Base-by-base conservation (phyloP, 2,888 invertebrate genomes). In the Argyresthia albistria region DNA sequence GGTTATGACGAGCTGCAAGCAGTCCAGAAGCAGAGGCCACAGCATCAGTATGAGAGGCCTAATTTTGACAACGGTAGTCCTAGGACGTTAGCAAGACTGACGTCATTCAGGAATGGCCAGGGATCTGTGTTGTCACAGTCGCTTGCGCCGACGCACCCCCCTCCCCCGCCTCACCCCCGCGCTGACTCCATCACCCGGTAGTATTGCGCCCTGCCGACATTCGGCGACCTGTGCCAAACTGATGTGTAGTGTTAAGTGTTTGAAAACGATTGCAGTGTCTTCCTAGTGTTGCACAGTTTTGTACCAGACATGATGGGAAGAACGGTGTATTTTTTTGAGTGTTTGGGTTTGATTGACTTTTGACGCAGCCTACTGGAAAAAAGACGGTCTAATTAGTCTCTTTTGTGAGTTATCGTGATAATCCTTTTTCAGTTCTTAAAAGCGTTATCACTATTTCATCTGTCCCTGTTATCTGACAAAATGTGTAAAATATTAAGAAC, bases 201-300 rank as follows among this genome's bases (percentile, higher is more conserved):
- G 87, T 87, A 86, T 80, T 80, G 78, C 75, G 86, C 84, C 69
- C 66, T 84, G 84, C 86, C 86, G 84, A 72, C 67, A 66, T 84
- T 87, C 87, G 87, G 84, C 75, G 83, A 86, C 63, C 66, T 87
- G 87, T 87, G 87, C 87, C 87, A 87, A 87, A 87, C 87, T 69
- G 87, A 87, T 76, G 87, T 87, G 67, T 87, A 37, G 58, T 56
- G 62, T 63, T 36, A 37, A 45, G 50, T 50, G 37, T 58, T 25
- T 50, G 39, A 48, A 56, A 62, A 56, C 67, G 63, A 75, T 76
- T 71, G 62, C 68, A 72, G 80, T 75, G 82, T 78, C 81, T 83
- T 79, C 80, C 35, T 11, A 42, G 52, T 53, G 56, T 56, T 60
- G 55, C 59, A 57, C 52, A 59, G 56, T 57, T 58, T 50, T 57